Evolutionary conservation across 2,888 invertebrate genomes (phyloP).

Genomic region (Drosophila tripunctata): DNA sequence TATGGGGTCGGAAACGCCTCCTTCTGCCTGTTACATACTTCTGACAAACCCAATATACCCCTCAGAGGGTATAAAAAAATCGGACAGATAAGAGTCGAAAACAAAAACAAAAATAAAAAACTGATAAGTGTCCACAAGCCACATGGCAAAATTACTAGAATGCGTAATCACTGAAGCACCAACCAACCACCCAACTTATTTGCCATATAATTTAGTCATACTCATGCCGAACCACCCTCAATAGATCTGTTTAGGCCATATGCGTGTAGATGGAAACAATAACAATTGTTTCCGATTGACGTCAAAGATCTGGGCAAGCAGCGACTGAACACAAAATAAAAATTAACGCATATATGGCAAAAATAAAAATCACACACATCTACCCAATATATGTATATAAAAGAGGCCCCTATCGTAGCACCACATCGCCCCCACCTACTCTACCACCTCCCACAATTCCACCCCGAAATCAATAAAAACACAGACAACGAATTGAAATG

Average conservation of each 20-base stretch:
- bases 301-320: slow-evolving; percentile 41
- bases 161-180: slow-evolving; percentile 1
- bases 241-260: slow-evolving; percentile 42
- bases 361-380: slow-evolving; percentile 19
- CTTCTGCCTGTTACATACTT: no score
- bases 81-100: slow-evolving; percentile 22
- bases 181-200: not conserved
- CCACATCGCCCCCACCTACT: not conserved
- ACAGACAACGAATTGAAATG: slow-evolving; percentile 5
- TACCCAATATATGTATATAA: not conserved
- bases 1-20: no score
- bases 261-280: slow-evolving; percentile 20
- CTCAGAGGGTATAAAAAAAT: slow-evolving; percentile 25
- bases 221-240: slow-evolving; percentile 32
- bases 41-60: no score
- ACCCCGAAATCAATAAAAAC: slow-evolving; percentile 51
- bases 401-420: not conserved
- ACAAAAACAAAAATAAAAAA: not conserved
- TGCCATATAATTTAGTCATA: not conserved
- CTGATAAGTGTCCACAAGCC: slow-evolving; percentile 30
- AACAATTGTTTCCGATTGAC: slow-evolving; percentile 49
- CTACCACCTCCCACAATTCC: not conserved
- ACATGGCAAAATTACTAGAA: slow-evolving; percentile 28
- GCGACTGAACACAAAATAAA: slow-evolving; percentile 46
- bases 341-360: slow-evolving; percentile 70